phyloP scores from a whole-genome alignment of 2,888 invertebrate genomes.

The Tillus elongatus region DNA sequence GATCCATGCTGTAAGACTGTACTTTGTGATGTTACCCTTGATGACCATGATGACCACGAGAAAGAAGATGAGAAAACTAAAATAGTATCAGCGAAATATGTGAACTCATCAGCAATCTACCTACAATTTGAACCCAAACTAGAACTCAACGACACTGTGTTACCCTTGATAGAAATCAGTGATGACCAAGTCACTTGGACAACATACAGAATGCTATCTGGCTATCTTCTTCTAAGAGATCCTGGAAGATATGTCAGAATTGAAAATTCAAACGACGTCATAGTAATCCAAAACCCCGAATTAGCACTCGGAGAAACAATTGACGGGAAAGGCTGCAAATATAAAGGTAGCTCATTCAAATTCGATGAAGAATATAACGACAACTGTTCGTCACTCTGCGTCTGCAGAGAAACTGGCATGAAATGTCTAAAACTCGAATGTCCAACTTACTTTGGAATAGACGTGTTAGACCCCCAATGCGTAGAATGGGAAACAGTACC shows the following conservation, averaged over 20 bases:
- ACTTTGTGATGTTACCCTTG: conserved; percentile 75
- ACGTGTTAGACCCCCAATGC: conserved; percentile 74
- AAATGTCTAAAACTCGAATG: conserved; percentile 76
- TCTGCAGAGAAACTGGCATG: conserved; percentile 60
- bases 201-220: conserved; percentile 38
- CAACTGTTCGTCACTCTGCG: conserved; percentile 69
- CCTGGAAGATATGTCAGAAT: conserved; percentile 33
- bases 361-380: conserved; percentile 70
- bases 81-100: conserved; percentile 33
- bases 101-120: conserved; percentile 39
- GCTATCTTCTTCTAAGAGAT: conserved; percentile 29
- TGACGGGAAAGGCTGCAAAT: conserved; percentile 29
- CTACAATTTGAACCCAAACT: conserved; percentile 38
- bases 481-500: conserved; percentile 80
- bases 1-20: conserved; percentile 80
- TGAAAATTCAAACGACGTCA: conserved; percentile 34
- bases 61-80: conserved; percentile 29
- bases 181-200: conserved; percentile 41
- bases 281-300: conserved; percentile 26
- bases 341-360: conserved; percentile 33
- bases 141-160: conserved; percentile 30
- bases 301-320: conserved; percentile 8
- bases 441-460: conserved; percentile 75
- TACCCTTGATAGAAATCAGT: conserved; percentile 39
- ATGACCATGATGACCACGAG: conserved; percentile 56